Evolutionary conservation across 2,113 vertebrate genomes (phyloP).

Genomic region (Cochlearius cochlearius): DNA sequence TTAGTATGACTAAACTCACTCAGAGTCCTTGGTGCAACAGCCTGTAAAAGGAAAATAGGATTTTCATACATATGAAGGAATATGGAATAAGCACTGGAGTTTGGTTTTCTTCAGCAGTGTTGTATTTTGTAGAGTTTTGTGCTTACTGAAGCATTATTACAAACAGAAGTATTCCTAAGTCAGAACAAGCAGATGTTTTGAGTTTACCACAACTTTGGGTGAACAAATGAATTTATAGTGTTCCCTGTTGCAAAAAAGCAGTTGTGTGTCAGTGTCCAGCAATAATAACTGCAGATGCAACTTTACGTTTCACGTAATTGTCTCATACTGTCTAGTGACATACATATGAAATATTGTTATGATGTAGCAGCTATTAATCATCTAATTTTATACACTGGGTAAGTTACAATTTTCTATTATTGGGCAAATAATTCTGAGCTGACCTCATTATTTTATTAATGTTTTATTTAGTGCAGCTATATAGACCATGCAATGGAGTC

Average conservation of each 20-base stretch:
- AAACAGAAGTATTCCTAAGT: background rate
- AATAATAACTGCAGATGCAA: background rate
- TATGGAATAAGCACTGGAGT: background rate
- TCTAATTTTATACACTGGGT: background rate
- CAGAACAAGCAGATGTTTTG: slow-evolving; percentile 4
- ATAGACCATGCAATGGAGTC: background rate
- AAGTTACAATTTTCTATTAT: background rate
- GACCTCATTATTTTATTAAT: background rate
- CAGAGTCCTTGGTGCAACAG: background rate
- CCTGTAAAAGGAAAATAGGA: background rate
- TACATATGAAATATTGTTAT: background rate
- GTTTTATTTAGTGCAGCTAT: background rate
- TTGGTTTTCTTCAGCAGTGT: background rate
- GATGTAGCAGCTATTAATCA: background rate
- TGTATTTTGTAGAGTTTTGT: background rate
- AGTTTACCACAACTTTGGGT: background rate
- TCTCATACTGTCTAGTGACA: background rate
- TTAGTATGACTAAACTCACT: background rate
- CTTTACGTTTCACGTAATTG: background rate
- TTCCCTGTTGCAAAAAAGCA: background rate
- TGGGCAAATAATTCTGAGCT: background rate
- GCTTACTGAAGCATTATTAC: background rate
- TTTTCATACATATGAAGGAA: background rate
- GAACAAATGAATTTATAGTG: background rate
- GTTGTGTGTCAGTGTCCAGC: background rate